Base-by-base conservation (phyloP, 2,797 vertebrate genomes). In the Monodelphis domestica region DNA sequence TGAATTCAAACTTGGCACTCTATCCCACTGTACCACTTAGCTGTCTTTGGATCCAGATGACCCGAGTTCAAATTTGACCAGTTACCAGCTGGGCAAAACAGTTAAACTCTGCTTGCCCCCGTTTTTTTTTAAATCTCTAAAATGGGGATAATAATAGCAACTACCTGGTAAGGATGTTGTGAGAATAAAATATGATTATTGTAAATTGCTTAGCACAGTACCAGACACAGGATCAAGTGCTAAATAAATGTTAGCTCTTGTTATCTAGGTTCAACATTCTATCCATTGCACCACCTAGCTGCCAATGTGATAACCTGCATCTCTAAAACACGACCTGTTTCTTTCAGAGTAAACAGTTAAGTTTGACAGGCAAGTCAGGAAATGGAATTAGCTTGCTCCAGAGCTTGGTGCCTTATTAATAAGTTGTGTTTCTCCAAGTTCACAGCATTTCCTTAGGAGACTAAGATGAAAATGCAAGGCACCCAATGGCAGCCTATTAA, bases 341-440 rank as follows among this genome's bases (percentile, higher is more conserved):
- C 57, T 96, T 45, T 78, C 54, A 5, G 6, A 57, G 52, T 1
- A 88, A n/a, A 54, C 33, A 24, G 12, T 11, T 55, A 90, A 88
- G 89, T 54, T 50, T 12, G 7, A 89, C n/a, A 54, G 90, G 90
- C 89, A 92, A 88, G 92, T 50, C 6, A 84, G 2, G 88, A 55
- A 30, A 63, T 87, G 54, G 90, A 95, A 89, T 21, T 10, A 84
- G 87, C 51, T 87, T 93, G 63, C 30, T 52, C 28, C 91, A 2
- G 6, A 1, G 51, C 2, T 0, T 0, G 45, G 30, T 52, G 29
- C 4, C 21, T 91, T 53, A n/a, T n/a, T 78, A 93, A 59, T 11
- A 57, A 29, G 84, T 38, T 0, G 1, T 4, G 29, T 90, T 52
- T 50, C 26, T 89, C 38, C 93, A 56, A 92, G 52, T 26, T 10